Conservation (phyloP, 2,113 vertebrate species). For the Heterocephalus glaber region DNA sequence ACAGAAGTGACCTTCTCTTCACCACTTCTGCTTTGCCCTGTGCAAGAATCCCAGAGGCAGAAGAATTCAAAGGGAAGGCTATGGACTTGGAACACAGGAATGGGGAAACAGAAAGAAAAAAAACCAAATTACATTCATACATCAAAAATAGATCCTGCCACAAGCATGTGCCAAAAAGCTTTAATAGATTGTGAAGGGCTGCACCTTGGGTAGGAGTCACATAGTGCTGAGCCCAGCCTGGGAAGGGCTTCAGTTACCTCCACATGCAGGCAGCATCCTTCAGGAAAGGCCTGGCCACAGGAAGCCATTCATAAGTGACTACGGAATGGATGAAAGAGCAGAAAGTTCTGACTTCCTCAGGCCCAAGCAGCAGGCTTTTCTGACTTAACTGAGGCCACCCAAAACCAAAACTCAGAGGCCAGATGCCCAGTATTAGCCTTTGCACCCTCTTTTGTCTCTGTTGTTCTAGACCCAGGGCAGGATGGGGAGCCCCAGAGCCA, state of each 20-base stretch:
- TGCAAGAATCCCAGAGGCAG: conserved; percentile 16
- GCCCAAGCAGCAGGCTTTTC: conserved; percentile 16
- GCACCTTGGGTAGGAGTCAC: neutral
- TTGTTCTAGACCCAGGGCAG: neutral
- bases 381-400: neutral
- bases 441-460: neutral
- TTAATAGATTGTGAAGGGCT: neutral
- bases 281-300: neutral
- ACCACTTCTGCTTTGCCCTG: conserved; percentile 9
- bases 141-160: conserved; percentile 60
- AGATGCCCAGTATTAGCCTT: neutral
- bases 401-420: neutral
- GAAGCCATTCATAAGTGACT: neutral
- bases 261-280: neutral
- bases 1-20: neutral
- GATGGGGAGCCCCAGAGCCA: neutral
- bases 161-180: conserved; percentile 22
- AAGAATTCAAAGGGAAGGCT: neutral
- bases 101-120: neutral
- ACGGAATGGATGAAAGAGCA: neutral
- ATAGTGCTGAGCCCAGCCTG: neutral
- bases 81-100: neutral
- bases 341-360: neutral
- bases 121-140: neutral
- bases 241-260: neutral